These are phyloP conservation scores for Zaprionus kolodkinae DNA, from an alignment of 1,140 invertebrate species.

Conservation along the genomic window DNA sequence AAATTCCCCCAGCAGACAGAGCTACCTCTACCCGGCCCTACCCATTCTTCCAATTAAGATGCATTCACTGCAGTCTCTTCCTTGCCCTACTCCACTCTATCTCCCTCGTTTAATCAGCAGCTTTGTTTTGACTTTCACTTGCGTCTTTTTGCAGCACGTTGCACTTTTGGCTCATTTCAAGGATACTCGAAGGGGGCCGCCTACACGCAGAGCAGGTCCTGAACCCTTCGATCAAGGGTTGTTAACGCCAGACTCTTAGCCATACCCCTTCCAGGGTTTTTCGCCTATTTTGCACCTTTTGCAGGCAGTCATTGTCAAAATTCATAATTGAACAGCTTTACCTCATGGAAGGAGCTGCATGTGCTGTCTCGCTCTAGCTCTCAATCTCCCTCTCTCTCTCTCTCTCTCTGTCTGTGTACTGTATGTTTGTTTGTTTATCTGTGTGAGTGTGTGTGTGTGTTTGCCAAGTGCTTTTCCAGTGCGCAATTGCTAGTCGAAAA, in stretches of 20 bases:
- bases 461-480: constrained; percentile 65
- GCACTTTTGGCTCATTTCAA: constrained; percentile 59
- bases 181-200: constrained; percentile 46
- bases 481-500: constrained; percentile 76
- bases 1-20: background rate
- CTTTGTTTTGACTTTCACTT: constrained; percentile 76
- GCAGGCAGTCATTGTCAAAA: constrained; percentile 73
- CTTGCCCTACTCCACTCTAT: constrained; percentile 13
- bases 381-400: constrained; percentile 16
- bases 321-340: constrained; percentile 79
- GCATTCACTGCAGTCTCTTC: constrained; percentile 39
- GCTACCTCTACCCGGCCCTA: too few relatives aligned
- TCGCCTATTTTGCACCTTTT: constrained; percentile 75
- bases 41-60: constrained; percentile 47
- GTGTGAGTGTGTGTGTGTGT: constrained; percentile 42
- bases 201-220: constrained; percentile 4
- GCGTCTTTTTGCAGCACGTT: constrained; percentile 48
- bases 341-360: constrained; percentile 14
- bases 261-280: constrained; percentile 35
- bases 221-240: constrained; percentile 48
- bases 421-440: constrained; percentile 22
- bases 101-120: constrained; percentile 68
- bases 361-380: constrained; percentile 38
- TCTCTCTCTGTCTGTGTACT: constrained; percentile 30
- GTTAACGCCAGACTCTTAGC: constrained; percentile 27